Evolutionary conservation across 2,888 invertebrate genomes (phyloP), one percentile per base, ranked within the genome.

Genomic region (Spilosoma lubricipeda): DNA sequence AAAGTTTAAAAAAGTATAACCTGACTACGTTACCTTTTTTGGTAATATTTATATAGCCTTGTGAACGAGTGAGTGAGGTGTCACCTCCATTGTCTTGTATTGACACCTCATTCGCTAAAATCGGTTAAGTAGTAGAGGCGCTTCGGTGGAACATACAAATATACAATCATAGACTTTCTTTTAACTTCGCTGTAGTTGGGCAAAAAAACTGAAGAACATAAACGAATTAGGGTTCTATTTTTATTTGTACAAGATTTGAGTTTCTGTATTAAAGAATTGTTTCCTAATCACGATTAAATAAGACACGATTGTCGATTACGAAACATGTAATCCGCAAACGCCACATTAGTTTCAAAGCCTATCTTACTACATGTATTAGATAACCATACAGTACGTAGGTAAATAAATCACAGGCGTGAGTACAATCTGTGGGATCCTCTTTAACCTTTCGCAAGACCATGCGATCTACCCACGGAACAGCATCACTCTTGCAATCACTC

Each of bases 341-440:
- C 39, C 33, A 59, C 56, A 13, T n/a, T 18, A 59, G 56, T 1
- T 69, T 33, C 36, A 30, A 63, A 63, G 27, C 30, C 63, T 27
- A 59, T 59, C 27, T 63, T 18, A 59, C 59, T 59, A 27, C 63
- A 63, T 36, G 36, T 42, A 42, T 52, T 69, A 65, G 65, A 65
- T 36, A 64, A 45, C 64, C 48, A 48, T 45, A 20, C 8, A 67
- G 48, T 76, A 80, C 80, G 64, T 72, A 39, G 39, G 39, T 39
- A 80, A 74, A 74, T 82, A 78, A 81, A 80, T 80, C 76, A 76
- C 75, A 71, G 75, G 39, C 52, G 68, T 66, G 75, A 74, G 56
- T 64, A 64, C 45, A 69, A 69, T 75, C 48, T 18, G 64, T 65
- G 68, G 68, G 36, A 73, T 76, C 39, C 65, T 30, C 59, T 23